These are phyloP conservation scores for Catharus minimus DNA, from an alignment of 2,113 vertebrate species.

Conservation along the genomic window DNA sequence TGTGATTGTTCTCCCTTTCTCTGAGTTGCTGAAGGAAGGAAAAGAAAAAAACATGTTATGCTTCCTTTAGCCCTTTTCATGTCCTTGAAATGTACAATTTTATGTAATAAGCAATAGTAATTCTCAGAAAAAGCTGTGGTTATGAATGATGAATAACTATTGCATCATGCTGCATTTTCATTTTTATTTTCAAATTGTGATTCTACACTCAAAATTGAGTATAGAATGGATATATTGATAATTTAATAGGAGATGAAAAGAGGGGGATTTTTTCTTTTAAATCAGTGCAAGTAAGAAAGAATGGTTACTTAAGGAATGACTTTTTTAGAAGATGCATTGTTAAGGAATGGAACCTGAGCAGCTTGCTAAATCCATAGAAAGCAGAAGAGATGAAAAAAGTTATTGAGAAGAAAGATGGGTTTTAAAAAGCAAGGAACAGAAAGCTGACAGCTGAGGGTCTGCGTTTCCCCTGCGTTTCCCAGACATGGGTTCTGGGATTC, in stretches of 20 bases:
- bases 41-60: background rate
- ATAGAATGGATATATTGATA: background rate
- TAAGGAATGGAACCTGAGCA: background rate
- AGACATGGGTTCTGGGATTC: rapidly evolving
- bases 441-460: background rate
- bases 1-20: background rate
- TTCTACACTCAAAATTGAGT: background rate
- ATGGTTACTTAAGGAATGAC: background rate
- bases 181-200: conserved; percentile 42
- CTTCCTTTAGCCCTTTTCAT: conserved; percentile 40
- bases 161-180: conserved; percentile 44
- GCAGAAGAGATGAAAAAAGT: background rate
- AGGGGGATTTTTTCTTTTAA: background rate
- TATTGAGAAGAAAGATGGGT: background rate
- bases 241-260: conserved; percentile 10
- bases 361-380: background rate
- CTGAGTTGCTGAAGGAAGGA: background rate
- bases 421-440: background rate
- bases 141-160: conserved; percentile 31
- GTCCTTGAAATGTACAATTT: conserved; percentile 8
- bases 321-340: background rate
- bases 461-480: background rate
- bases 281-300: background rate
- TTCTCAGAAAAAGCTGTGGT: conserved; percentile 47
- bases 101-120: conserved; percentile 26